Evolutionary conservation across 2,888 invertebrate genomes (phyloP), one percentile per base, ranked within the genome.

Genomic region (Willowsia nigromaculata): DNA sequence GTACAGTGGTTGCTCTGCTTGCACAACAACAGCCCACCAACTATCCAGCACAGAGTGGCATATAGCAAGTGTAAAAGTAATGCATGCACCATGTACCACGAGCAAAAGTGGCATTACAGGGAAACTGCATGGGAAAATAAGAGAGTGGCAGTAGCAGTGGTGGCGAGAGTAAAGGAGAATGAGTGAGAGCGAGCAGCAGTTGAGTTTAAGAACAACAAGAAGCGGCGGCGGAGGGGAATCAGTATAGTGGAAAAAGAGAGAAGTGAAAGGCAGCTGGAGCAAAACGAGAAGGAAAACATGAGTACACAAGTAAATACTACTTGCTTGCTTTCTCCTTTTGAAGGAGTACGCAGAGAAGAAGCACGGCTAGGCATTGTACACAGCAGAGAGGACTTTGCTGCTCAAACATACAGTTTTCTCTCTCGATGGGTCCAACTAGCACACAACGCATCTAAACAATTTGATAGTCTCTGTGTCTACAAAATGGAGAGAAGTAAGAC

Each of bases 251-350:
- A 82, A 76, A 82, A 76, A 33, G 68, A 68, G 50, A 40, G 43
- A 40, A 27, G 87, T 71, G 87, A 88, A 82, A 88, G 83, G 88
- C 88, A 88, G 82, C 88, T 88, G 88, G 88, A 81, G 82, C 18
- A 87, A 87, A 86, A 86, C 86, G 86, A 80, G 85, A 85, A 40
- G 33, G 74, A 82, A 88, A 88, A 82, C 88, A 88, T 25, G 68
- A 82, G 81, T 62, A 76, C 62, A 85, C 37, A 68, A 56, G 74
- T 22, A 86, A 68, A 80, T 56, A 74, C 74, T 22, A 13, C 40
- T 65, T 71, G 18, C 56, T 56, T 25, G 15, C 71, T 71, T 40
- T 37, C n/a, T n/a, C n/a, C 40, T 40, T 18, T 65, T 65, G 65
- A 30, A 62, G 30, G 9, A 62, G 11, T 30, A 33, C 13, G 3